phyloP scores from a whole-genome alignment of 2,888 invertebrate species.

The Blastobasis adustella region DNA sequence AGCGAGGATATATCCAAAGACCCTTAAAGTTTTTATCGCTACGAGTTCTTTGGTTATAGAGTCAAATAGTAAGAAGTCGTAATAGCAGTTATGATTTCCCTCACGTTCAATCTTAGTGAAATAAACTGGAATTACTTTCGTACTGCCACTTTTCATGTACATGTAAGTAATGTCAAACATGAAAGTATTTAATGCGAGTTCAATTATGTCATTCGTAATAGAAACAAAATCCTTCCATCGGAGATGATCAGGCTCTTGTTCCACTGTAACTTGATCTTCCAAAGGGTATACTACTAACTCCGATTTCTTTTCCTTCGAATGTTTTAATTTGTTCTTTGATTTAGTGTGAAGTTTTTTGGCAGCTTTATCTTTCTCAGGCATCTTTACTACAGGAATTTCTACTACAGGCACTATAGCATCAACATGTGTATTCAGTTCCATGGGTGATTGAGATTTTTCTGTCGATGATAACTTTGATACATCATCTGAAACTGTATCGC shows the following conservation, averaged over 20 bases:
- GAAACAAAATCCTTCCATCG: not conserved
- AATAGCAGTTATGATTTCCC: constrained; percentile 4
- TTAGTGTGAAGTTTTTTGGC: too few species aligned
- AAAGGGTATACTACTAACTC: too few species aligned
- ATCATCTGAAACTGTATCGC: constrained; percentile 5
- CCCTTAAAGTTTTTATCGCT: not conserved
- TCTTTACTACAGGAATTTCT: too few species aligned
- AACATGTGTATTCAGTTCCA: too few species aligned
- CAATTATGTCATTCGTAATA: constrained; percentile 19
- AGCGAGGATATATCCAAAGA: constrained; percentile 5
- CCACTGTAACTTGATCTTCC: not conserved
- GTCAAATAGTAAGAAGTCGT: constrained; percentile 3
- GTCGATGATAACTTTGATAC: constrained; percentile 7
- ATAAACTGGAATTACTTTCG: constrained; percentile 17
- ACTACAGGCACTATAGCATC: too few species aligned
- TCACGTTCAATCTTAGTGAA: constrained; percentile 25
- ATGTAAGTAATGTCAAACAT: constrained; percentile 23
- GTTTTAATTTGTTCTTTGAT: not conserved
- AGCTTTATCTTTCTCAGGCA: too few species aligned
- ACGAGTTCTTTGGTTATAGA: not conserved
- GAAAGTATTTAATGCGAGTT: constrained; percentile 23
- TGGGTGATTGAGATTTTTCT: not conserved
- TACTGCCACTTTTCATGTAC: constrained; percentile 17
- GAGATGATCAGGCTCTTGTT: not conserved
- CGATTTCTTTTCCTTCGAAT: not conserved